phyloP scores from a whole-genome alignment of 2,113 vertebrate species.

The Mastomys coucha region DNA sequence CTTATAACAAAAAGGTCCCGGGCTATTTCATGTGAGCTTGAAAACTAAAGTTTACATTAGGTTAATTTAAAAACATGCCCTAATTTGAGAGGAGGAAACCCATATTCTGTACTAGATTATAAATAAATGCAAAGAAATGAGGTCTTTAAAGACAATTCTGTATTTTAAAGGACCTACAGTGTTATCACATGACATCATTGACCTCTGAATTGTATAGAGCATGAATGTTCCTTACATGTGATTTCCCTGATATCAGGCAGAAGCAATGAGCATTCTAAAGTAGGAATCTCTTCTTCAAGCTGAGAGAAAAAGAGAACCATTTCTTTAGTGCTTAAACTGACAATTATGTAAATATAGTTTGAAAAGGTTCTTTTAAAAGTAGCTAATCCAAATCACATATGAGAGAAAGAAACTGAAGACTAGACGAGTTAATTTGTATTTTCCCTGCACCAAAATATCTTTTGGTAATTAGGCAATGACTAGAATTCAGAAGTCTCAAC shows the following conservation, averaged over 20 bases:
- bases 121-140: neutral
- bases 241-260: neutral
- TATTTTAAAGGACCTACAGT: neutral
- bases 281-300: neutral
- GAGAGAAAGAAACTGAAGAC: neutral
- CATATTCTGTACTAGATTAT: neutral
- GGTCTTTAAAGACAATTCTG: conserved; percentile 3
- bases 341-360: conserved; percentile 18
- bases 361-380: neutral
- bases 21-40: conserved; percentile 13
- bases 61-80: conserved; percentile 59
- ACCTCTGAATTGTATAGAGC: conserved; percentile 35
- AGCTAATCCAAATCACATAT: conserved; percentile 2
- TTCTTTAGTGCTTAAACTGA: conserved; percentile 16
- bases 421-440: conserved; percentile 1
- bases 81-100: conserved; percentile 50
- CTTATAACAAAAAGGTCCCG: conserved; percentile 64
- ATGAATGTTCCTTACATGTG: neutral
- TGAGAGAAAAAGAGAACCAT: neutral
- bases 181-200: neutral
- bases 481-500: neutral
- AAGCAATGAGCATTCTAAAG: neutral
- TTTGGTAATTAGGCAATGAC: neutral
- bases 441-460: conserved; percentile 7
- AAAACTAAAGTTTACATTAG: conserved; percentile 51